Base-by-base conservation (phyloP, 35 echinoderm and acorn worm genomes). In the Ophiothrix spiculata region DNA sequence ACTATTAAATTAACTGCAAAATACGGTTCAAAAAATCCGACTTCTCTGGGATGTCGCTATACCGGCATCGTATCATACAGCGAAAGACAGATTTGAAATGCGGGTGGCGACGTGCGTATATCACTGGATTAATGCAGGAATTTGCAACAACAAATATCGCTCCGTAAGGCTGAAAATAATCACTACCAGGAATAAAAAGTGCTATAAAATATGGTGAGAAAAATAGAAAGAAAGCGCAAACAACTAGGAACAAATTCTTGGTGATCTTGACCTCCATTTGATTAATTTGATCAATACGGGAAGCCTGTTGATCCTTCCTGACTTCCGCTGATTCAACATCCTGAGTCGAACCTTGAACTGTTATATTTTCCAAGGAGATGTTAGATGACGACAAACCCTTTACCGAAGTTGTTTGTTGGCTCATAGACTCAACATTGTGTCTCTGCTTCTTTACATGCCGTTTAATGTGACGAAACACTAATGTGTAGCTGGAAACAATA, bases 211-310 rank as follows among this genome's bases (percentile, higher is more conserved):
- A 91, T 0, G 91, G 91, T 21, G 74, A 56, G 0, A 88, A 39
- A 38, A 73, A 88, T 29, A 88, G 4, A 21, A 93, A 37, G 38
- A 85, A 93, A 1, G 41, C 76, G 16, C 69, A 39, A n/a, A 93
- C 81, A n/a, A 93, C 91, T 41, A 79, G 75, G 28, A 88, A 79
- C 56, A 93, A 37, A 45, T 88, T 93, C 38, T 85, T 88, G 23
- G 85, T 93, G 77, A 93, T 88, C n/a, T 85, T 75, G 14, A 86
- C 78, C 11, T n/a, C n/a, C n/a, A n/a, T n/a, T n/a, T n/a, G n/a
- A n/a, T n/a, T n/a, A n/a, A n/a, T n/a, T n/a, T n/a, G n/a, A n/a
- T n/a, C n/a, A n/a, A n/a, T n/a, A n/a, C n/a, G n/a, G n/a, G n/a
- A n/a, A n/a, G 87, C 77, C 25, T 86, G 28, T 35, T 33, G 23